Percentiles rank a stretch among this genome's conserved stretches.
Evolutionary conservation across 2,888 invertebrate species (phyloP).

Genomic region (Drosophila prolongata): DNA sequence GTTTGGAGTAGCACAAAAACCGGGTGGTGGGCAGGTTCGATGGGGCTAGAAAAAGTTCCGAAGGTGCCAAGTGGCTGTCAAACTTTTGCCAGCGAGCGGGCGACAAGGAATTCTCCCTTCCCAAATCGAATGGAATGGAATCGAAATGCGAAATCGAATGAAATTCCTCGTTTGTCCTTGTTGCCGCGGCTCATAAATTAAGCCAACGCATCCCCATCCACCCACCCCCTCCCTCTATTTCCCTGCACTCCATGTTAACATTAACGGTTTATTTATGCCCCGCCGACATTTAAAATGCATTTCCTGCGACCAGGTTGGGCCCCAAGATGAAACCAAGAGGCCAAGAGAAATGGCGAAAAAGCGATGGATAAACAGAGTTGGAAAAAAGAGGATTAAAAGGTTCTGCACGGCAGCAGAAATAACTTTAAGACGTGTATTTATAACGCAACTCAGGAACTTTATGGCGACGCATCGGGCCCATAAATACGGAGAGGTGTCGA

Average conservation of each 20-base stretch:
- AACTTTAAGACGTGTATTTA: constrained; percentile 69
- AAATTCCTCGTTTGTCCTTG: constrained; percentile 48
- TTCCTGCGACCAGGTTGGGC: constrained; percentile 53
- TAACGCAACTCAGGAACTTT: constrained; percentile 62
- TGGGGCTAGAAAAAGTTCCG: constrained; percentile 58
- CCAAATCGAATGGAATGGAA: constrained; percentile 71
- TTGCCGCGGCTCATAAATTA: constrained; percentile 70
- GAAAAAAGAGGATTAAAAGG: constrained; percentile 3
- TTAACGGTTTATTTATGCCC: constrained; percentile 77
- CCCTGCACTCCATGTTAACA: constrained; percentile 49
- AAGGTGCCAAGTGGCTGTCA: constrained; percentile 81
- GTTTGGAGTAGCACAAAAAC: constrained; percentile 32
- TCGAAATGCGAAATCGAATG: constrained; percentile 57
- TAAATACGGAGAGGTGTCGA: constrained; percentile 54
- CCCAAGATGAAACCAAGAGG: constrained; percentile 19
- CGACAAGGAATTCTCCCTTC: constrained; percentile 21
- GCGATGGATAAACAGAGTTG: constrained; percentile 30
- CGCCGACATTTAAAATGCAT: constrained; percentile 76
- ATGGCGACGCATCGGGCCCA: constrained; percentile 55
- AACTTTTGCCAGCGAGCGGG: constrained; percentile 57
- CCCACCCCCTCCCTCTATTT: constrained; percentile 4
- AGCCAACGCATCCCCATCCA: constrained; percentile 60
- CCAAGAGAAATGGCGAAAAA: constrained; percentile 42
- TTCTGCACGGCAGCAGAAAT: constrained; percentile 37
- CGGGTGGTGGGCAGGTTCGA: background rate